Evolutionary conservation across 2,888 invertebrate species (phyloP).

Genomic region (Auanema freiburgensis): DNA sequence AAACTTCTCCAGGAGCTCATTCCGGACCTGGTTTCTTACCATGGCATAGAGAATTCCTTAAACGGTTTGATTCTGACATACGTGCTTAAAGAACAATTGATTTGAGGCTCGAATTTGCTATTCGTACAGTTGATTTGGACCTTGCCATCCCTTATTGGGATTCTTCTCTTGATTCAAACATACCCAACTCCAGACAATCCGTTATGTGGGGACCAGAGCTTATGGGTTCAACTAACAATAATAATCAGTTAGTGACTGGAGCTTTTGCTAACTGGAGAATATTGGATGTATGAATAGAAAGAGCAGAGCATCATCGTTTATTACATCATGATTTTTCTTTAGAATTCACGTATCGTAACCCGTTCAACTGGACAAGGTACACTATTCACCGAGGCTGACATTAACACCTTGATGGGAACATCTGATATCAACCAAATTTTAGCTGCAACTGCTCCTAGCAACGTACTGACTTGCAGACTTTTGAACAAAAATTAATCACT

Average conservation of each 20-base stretch:
- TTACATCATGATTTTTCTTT: background rate
- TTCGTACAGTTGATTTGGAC: conserved; percentile 5
- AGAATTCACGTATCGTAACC: too few species aligned
- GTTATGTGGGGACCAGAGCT: conserved; percentile 11
- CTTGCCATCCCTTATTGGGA: conserved; percentile 15
- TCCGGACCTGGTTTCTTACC: conserved; percentile 8
- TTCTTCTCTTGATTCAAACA: background rate
- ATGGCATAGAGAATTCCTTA: conserved; percentile 10
- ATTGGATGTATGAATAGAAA: too few species aligned
- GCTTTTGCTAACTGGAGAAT: conserved; percentile 3
- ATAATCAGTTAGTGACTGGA: background rate
- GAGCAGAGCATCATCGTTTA: too few species aligned
- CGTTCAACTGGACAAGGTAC: too few species aligned
- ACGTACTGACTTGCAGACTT: too few species aligned
- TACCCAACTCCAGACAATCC: conserved; percentile 4
- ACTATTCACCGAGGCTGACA: too few species aligned
- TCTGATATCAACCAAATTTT: too few species aligned
- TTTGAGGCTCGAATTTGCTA: conserved; percentile 10
- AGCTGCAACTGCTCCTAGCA: too few species aligned
- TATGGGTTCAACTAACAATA: background rate
- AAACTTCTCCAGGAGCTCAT: conserved; percentile 11
- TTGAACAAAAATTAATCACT: too few species aligned
- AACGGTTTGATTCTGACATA: too few species aligned
- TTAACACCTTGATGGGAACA: too few species aligned
- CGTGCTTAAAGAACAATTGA: background rate